Evolutionary conservation across 35 echinoderm and acorn worm species (phyloP).

Genomic region (Lytechinus pictus): DNA sequence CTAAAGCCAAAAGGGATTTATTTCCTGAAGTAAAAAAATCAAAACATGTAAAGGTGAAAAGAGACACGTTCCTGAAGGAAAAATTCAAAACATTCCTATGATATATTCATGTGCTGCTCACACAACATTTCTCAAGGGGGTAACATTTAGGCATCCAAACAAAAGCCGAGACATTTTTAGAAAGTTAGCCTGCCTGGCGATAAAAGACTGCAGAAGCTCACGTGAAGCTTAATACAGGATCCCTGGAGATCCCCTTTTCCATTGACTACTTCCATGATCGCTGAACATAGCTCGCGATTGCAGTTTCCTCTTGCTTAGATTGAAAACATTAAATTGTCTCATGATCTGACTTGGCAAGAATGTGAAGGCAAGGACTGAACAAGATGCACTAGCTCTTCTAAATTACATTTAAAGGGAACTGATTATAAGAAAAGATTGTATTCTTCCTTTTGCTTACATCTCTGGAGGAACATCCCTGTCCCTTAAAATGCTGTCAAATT

Average conservation of each 20-base stretch:
- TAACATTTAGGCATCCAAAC: not conserved
- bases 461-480: too few species aligned
- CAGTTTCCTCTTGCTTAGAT: not conserved
- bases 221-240: not conserved
- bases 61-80: not conserved
- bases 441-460: too few species aligned
- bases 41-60: not conserved
- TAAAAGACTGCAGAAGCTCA: not conserved
- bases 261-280: not conserved
- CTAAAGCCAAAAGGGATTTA: too few species aligned
- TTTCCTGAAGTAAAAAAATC: too few species aligned
- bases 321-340: not conserved
- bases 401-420: not conserved
- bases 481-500: too few species aligned
- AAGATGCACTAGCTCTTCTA: not conserved
- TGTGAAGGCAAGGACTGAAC: not conserved
- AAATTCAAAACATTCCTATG: not conserved
- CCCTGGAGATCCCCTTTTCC: not conserved
- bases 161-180: not conserved
- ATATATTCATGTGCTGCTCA: not conserved
- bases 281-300: not conserved
- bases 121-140: not conserved
- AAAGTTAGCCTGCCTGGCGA: not conserved
- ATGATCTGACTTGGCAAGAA: not conserved
- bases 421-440: too few species aligned